Conservation (phyloP, 2,113 vertebrate species). For the Bambusicola thoracicus region DNA sequence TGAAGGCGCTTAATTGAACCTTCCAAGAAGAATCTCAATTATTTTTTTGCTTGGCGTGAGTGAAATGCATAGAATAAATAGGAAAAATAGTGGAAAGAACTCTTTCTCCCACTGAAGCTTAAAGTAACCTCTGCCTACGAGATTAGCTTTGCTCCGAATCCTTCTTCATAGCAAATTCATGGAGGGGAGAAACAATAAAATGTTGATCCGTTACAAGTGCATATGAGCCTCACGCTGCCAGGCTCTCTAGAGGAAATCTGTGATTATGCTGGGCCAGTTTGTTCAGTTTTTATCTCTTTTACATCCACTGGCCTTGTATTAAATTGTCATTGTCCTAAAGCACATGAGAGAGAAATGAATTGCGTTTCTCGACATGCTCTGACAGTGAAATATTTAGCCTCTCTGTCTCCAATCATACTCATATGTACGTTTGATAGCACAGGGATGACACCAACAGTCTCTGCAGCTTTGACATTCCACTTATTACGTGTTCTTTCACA, state of each 20-base stretch:
- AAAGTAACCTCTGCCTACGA: background rate
- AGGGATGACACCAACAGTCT: slow-evolving; percentile 78
- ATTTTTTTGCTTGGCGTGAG: slow-evolving; percentile 27
- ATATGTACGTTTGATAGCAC: slow-evolving; percentile 81
- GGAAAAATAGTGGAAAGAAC: background rate
- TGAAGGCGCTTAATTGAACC: background rate
- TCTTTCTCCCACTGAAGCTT: slow-evolving; percentile 13
- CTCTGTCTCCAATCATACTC: slow-evolving; percentile 90
- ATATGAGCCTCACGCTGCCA: slow-evolving; percentile 44
- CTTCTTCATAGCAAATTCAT: slow-evolving; percentile 60
- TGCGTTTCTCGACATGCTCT: slow-evolving; percentile 80
- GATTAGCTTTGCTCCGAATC: slow-evolving; percentile 30
- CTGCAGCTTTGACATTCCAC: slow-evolving; percentile 67
- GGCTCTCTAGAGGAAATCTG: slow-evolving; percentile 80
- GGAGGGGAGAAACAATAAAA: slow-evolving; percentile 75
- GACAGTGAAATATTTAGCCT: slow-evolving; percentile 98
- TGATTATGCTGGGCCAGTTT: slow-evolving; percentile 79
- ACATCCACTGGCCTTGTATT: slow-evolving; percentile 83
- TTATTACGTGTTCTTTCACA: slow-evolving; percentile 52
- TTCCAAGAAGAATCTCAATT: slow-evolving; percentile 19
- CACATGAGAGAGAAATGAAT: slow-evolving; percentile 89
- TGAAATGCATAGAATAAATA: background rate
- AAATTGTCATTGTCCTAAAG: slow-evolving; percentile 91
- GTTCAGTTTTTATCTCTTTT: slow-evolving; percentile 84
- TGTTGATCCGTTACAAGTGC: slow-evolving; percentile 73